A percentile compares a stretch with the other conserved stretches of the same genome.
phyloP scores from a whole-genome alignment of 2,113 vertebrate genomes.

The Pterocles gutturalis region DNA sequence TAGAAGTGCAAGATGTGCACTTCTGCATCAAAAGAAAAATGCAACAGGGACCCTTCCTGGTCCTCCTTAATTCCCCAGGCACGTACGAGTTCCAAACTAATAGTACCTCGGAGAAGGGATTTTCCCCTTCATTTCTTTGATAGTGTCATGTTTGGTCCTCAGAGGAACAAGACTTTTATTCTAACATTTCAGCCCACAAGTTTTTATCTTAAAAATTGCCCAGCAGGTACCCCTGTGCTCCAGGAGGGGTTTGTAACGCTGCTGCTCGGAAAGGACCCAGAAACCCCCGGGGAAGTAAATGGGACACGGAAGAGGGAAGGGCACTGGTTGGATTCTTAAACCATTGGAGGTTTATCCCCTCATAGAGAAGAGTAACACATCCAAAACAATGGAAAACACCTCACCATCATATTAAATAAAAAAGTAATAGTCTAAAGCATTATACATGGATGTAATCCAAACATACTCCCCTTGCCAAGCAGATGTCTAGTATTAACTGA shows the following conservation, averaged over 20 bases:
- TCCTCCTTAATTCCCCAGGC: not conserved
- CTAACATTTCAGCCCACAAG: not conserved
- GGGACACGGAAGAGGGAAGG: not conserved
- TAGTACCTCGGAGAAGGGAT: not conserved
- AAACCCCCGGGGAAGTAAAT: not conserved
- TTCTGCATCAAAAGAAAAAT: not conserved
- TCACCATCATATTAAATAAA: not conserved
- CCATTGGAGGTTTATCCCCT: not conserved
- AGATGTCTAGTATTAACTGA: constrained; percentile 45
- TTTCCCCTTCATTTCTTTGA: not conserved
- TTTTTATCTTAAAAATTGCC: not conserved
- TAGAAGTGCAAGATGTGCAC: not conserved
- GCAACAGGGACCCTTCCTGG: rapidly evolving
- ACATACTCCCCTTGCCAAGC: not conserved
- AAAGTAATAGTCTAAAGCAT: not conserved
- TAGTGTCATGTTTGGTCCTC: not conserved
- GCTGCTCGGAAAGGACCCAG: not conserved
- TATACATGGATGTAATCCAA: constrained; percentile 1
- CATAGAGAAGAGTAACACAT: not conserved
- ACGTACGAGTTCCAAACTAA: not conserved
- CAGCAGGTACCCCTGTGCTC: not conserved
- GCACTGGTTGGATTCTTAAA: not conserved
- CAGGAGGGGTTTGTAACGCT: not conserved
- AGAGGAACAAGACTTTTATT: not conserved
- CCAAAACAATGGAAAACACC: constrained; percentile 13